Conservation (phyloP, 2,113 vertebrate genomes). For the Thamnophis sirtalis region DNA sequence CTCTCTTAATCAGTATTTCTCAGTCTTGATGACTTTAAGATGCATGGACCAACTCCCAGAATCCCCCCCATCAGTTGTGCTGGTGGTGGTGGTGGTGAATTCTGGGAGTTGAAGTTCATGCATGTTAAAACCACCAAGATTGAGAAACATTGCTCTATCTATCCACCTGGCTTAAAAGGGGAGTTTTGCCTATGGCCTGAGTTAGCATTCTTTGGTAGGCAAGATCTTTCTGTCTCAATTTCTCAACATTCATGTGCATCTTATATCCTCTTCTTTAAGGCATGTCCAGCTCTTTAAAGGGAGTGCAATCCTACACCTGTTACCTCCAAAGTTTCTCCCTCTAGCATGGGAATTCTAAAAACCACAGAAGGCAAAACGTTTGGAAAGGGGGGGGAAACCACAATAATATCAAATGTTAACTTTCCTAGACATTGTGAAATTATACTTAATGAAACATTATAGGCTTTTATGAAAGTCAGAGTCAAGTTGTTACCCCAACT, state of each 20-base stretch:
- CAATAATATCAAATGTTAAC: not conserved
- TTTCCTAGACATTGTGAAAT: not conserved
- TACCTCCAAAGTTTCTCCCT: not conserved
- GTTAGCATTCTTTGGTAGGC: not conserved
- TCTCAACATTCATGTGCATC: not conserved
- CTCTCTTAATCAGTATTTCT: too few species aligned
- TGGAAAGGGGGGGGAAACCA: not conserved
- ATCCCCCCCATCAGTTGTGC: not conserved
- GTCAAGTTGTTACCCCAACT: not conserved
- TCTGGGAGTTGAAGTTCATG: not conserved
- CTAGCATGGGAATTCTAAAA: not conserved
- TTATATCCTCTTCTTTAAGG: not conserved
- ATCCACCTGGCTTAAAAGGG: not conserved
- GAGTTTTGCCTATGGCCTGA: not conserved
- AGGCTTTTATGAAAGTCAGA: not conserved
- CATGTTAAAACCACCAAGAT: not conserved
- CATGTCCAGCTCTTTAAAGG: not conserved
- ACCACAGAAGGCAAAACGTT: not conserved
- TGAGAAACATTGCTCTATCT: not conserved
- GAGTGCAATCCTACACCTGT: not conserved
- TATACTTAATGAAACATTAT: not conserved
- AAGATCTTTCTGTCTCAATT: not conserved
- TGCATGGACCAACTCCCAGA: not conserved
- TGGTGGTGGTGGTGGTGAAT: not conserved
- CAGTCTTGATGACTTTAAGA: not conserved